Evolutionary conservation across 2,797 vertebrate species (phyloP).

Genomic region (Spondyliosoma cantharus): DNA sequence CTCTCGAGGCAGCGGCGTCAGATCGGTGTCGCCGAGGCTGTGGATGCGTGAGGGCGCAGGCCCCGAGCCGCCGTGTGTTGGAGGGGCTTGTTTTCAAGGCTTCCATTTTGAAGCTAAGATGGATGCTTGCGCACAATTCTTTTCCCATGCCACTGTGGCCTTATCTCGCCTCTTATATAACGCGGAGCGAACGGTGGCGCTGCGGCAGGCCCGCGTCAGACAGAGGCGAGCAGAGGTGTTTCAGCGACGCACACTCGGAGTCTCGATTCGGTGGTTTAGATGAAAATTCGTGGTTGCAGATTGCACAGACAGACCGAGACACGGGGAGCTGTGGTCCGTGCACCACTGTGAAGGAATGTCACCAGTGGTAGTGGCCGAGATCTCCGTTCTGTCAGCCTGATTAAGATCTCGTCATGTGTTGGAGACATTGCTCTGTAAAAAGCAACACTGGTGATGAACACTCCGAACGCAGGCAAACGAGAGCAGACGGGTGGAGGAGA

Average conservation of each 20-base stretch:
- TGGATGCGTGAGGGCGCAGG: neutral
- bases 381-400: too few relatives aligned
- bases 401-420: neutral
- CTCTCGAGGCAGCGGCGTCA: rapidly evolving
- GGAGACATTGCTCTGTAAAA: neutral
- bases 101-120: constrained; percentile 88
- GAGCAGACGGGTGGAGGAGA: too few relatives aligned
- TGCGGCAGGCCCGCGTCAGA: neutral
- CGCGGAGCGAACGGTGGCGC: constrained; percentile 24
- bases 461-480: too few relatives aligned
- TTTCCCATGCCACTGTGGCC: constrained; percentile 62
- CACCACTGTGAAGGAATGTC: constrained; percentile 39
- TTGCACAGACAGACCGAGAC: neutral
- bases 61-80: constrained; percentile 46
- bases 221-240: neutral
- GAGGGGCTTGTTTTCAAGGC: constrained; percentile 70
- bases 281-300: neutral
- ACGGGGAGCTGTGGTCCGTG: neutral
- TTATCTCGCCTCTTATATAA: constrained; percentile 76
- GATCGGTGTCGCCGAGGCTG: neutral
- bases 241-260: neutral
- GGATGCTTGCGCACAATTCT: constrained; percentile 84
- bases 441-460: neutral
- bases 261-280: neutral
- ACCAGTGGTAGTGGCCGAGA: neutral